phyloP scores from a whole-genome alignment of 2,888 invertebrate species.

The Euzetes globulus region DNA sequence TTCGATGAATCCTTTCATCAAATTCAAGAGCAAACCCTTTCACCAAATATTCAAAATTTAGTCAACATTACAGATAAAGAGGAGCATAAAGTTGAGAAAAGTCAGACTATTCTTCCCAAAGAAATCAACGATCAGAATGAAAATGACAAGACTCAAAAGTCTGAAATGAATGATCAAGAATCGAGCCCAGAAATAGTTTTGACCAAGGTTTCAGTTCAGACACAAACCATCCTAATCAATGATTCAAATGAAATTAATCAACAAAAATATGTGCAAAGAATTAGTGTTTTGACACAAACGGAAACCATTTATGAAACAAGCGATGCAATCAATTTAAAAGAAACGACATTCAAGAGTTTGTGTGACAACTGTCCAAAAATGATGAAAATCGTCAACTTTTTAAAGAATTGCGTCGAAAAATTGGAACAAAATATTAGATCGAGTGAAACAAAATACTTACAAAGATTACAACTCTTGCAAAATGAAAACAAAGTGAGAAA shows the following conservation, averaged over 20 bases:
- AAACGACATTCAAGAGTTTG: neutral
- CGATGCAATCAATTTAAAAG: no score
- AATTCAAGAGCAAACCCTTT: no score
- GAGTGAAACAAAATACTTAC: slow-evolving; percentile 10
- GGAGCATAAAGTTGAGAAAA: no score
- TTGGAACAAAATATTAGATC: slow-evolving; percentile 10
- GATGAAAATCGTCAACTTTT: neutral
- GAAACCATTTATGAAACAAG: neutral
- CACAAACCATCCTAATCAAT: neutral
- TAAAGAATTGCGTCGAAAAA: slow-evolving; percentile 19
- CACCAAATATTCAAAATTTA: no score
- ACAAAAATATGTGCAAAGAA: no score
- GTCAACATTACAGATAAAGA: no score
- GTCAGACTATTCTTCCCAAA: no score
- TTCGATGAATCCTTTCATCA: neutral
- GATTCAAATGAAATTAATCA: neutral
- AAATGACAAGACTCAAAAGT: no score
- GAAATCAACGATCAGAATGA: no score
- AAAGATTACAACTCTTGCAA: slow-evolving; percentile 11
- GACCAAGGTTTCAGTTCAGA: no score
- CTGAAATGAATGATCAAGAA: no score
- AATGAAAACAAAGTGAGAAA: slow-evolving; percentile 15
- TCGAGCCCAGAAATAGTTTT: no score
- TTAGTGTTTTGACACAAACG: neutral
- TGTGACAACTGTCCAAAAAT: slow-evolving; percentile 17